Base-by-base conservation (phyloP, 2,888 invertebrate species). In the Linnaemya tessellans region DNA sequence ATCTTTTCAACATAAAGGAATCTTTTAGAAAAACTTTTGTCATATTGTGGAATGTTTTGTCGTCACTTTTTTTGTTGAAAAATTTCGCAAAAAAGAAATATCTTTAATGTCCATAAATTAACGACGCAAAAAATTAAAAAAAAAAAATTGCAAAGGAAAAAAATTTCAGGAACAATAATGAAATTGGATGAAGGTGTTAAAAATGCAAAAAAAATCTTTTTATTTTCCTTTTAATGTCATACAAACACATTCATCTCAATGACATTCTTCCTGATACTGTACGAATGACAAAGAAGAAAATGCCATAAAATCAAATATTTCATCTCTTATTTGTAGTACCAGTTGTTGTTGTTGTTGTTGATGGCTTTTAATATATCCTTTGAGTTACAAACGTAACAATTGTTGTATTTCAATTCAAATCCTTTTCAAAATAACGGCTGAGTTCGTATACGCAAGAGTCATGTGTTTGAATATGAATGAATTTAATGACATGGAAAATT, bases 141-240 rank as follows among this genome's bases (percentile, higher is more conserved):
- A 80, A 58, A 67, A 80, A 71, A 25, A 15, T 22, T 8, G 41
- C 41, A 11, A 15, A 87, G 84, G 43, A 88, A 87, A 80, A 86
- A 86, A 77, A 54, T 64, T 87, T 56, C 80, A 71, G 77, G 87
- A 88, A 88, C 87, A 88, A 87, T 87, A 87, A 87, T 88, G 88
- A 90, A 91, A 91, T 91, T 91, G 90, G 90, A 91, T 91, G 91
- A 91, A 91, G 91, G 91, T 91, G 91, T 91, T 91, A 91, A 90
- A 89, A 86, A 91, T 90, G 90, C 91, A 88, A 84, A 86, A 88
- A 84, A 80, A 64, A 46, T 74, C 68, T 77, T 78, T 68, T 49
- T 64, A 43, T 58, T 51, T 54, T 83, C 25, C 68, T 49, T 70
- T 79, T 67, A 71, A 80, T 85, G 73, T 80, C 46, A 83, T 20